Evolutionary conservation across 2,888 invertebrate species (phyloP).

Genomic region (Lasius platythorax): DNA sequence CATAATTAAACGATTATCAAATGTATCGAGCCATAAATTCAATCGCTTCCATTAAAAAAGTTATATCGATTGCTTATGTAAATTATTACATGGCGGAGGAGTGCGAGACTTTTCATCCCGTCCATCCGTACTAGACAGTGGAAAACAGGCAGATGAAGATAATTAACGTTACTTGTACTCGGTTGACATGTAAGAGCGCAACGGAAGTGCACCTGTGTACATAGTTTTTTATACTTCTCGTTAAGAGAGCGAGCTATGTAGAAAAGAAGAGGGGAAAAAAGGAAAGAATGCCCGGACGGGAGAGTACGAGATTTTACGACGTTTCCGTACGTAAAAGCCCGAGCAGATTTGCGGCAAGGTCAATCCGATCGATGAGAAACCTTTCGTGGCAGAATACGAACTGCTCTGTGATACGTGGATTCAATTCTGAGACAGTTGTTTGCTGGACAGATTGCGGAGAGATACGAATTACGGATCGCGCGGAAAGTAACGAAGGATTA

Average conservation of each 20-base stretch:
- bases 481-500: background rate
- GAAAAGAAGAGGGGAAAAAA: conserved; percentile 61
- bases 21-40: background rate
- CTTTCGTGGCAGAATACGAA: conserved; percentile 62
- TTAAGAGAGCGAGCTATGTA: conserved; percentile 76
- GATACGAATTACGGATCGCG: background rate
- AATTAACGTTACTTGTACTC: conserved; percentile 60
- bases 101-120: conserved; percentile 64
- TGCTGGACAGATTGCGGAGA: conserved; percentile 27
- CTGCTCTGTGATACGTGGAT: conserved; percentile 80
- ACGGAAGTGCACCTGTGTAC: conserved; percentile 78
- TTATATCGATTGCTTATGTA: background rate
- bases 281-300: conserved; percentile 26
- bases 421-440: conserved; percentile 76
- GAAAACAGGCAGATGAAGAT: conserved; percentile 44
- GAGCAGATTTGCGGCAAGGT: conserved; percentile 77
- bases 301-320: conserved; percentile 63
- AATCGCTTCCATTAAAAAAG: background rate
- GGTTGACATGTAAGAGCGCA: conserved; percentile 59
- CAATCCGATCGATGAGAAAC: conserved; percentile 71
- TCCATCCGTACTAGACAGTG: conserved; percentile 65
- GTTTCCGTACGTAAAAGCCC: conserved; percentile 71
- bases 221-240: conserved; percentile 84
- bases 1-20: conserved; percentile 8
- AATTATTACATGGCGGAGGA: conserved; percentile 11